Evolutionary conservation across 1,140 invertebrate genomes (phyloP).

Genomic region (Apis laboriosa): DNA sequence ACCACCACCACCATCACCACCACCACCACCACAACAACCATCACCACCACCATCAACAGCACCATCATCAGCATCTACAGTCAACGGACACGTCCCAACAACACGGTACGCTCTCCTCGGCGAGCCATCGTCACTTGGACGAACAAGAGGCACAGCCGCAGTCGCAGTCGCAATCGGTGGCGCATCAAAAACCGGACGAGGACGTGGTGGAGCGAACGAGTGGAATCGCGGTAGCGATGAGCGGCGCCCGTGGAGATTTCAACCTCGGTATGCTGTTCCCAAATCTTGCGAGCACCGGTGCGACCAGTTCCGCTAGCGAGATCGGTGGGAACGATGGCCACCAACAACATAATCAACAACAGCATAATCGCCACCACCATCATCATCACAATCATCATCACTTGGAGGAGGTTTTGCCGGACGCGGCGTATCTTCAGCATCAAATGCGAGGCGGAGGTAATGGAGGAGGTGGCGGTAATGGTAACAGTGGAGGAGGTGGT

Average conservation of each 20-base stretch:
- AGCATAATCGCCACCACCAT: conserved; percentile 57
- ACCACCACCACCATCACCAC: conserved; percentile 65
- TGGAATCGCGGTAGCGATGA: conserved; percentile 70
- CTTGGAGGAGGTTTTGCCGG: conserved; percentile 71
- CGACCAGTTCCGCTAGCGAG: conserved; percentile 18
- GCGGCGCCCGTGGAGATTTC: conserved; percentile 66
- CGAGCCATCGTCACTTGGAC: conserved; percentile 22
- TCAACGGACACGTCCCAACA: conserved; percentile 9
- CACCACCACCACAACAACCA: conserved; percentile 60
- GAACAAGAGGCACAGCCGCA: conserved; percentile 33
- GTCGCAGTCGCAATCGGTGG: conserved; percentile 48
- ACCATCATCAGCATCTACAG: conserved; percentile 56
- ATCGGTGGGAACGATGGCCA: conserved; percentile 63
- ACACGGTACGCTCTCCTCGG: not conserved
- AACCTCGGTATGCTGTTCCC: conserved; percentile 66
- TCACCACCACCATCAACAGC: conserved; percentile 44
- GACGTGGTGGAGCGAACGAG: conserved; percentile 64
- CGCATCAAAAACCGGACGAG: conserved; percentile 54
- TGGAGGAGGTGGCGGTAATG: conserved; percentile 25
- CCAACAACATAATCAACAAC: conserved; percentile 67
- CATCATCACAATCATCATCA: conserved; percentile 73
- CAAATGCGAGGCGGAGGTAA: conserved; percentile 60
- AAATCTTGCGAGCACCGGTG: conserved; percentile 38
- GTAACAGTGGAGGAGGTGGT: conserved; percentile 22
- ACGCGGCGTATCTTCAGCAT: conserved; percentile 73